Evolutionary conservation across 2,113 vertebrate genomes (phyloP).

Genomic region (Lanius collurio): DNA sequence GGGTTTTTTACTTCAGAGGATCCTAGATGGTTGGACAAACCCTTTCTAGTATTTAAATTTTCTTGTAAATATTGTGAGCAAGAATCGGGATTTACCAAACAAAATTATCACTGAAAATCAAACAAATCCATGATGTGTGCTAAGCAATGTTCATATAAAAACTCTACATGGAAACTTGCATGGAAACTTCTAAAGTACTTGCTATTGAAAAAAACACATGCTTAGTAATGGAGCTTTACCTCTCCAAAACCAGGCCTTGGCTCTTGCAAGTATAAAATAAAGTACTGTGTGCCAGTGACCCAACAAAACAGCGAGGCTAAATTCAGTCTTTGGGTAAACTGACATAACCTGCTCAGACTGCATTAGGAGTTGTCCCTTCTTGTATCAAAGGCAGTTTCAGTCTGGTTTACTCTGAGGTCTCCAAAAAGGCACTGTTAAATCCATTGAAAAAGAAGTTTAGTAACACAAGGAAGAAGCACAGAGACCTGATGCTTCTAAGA

Average conservation of each 20-base stretch:
- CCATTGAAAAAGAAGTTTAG: neutral
- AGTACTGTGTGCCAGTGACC: neutral
- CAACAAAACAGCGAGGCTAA: neutral
- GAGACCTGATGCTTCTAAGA: neutral
- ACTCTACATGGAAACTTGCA: neutral
- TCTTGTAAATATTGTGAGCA: neutral
- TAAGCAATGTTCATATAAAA: neutral
- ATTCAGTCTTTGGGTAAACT: neutral
- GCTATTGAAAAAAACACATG: neutral
- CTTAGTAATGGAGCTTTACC: neutral
- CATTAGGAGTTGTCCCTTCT: neutral
- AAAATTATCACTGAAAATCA: neutral
- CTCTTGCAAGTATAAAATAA: neutral
- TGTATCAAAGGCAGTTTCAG: neutral
- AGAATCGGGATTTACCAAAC: neutral
- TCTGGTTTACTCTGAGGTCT: neutral
- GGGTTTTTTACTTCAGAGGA: neutral
- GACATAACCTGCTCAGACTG: neutral
- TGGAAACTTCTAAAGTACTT: neutral
- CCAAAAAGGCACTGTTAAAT: neutral
- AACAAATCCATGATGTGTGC: neutral
- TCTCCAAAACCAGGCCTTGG: neutral
- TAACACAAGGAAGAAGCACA: neutral
- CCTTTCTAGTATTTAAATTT: neutral
- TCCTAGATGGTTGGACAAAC: neutral